Evolutionary conservation across 2,797 vertebrate species (phyloP).

Genomic region (Toxotes lorentzi): DNA sequence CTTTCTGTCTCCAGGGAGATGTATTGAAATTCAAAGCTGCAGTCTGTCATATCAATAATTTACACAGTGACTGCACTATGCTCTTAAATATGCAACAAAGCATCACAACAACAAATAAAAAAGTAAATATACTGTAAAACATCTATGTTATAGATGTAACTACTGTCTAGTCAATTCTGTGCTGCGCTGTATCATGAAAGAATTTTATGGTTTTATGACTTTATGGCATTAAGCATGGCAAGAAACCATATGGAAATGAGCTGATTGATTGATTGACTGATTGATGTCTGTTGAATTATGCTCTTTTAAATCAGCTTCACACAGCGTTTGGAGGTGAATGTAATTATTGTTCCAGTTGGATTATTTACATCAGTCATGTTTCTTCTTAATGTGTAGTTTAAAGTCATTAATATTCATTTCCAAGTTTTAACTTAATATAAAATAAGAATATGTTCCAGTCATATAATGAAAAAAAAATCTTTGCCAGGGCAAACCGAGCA

Average conservation of each 20-base stretch:
- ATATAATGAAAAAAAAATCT: too few species aligned
- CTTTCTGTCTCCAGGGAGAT: constrained; percentile 51
- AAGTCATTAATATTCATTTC: background rate
- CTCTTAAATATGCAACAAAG: constrained; percentile 54
- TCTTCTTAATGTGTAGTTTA: background rate
- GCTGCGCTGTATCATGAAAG: background rate
- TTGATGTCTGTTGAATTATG: constrained; percentile 12
- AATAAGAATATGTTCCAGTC: too few species aligned
- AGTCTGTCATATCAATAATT: constrained; percentile 79
- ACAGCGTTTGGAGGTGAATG: background rate
- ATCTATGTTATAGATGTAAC: constrained; percentile 17
- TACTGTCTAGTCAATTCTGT: constrained; percentile 7
- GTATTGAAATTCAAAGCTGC: constrained; percentile 75
- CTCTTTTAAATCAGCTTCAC: constrained; percentile 22
- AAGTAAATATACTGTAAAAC: constrained; percentile 11
- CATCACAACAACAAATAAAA: constrained; percentile 32
- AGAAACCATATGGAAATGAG: background rate
- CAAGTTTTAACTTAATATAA: background rate
- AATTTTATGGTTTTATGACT: background rate
- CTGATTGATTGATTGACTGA: constrained; percentile 27
- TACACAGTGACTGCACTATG: constrained; percentile 51
- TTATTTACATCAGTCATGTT: background rate
- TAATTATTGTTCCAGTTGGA: constrained; percentile 1
- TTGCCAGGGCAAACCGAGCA: too few species aligned
- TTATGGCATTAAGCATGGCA: background rate